Evolutionary conservation across 2,797 vertebrate species (phyloP).

Genomic region (Anableps anableps): DNA sequence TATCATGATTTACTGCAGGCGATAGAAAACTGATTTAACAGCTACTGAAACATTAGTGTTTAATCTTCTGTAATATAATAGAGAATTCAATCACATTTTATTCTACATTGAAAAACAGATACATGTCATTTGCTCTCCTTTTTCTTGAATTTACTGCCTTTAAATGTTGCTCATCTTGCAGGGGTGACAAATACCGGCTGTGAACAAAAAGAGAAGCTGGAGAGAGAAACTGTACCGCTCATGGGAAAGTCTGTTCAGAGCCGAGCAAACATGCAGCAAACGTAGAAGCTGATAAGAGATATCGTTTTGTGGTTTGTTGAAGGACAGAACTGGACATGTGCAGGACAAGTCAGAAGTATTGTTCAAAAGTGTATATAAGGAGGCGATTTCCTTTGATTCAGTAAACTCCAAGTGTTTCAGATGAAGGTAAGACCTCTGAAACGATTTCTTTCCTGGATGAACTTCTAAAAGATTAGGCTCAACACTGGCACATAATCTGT

Average conservation of each 20-base stretch:
- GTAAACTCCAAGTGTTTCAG: background rate
- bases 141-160: background rate
- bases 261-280: background rate
- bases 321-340: background rate
- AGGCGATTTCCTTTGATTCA: background rate
- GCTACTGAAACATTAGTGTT: background rate
- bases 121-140: background rate
- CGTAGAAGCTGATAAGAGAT: background rate
- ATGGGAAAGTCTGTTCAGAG: background rate
- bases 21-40: background rate
- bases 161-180: constrained; percentile 2
- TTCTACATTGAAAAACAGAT: background rate
- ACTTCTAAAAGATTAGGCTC: background rate
- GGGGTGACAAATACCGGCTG: background rate
- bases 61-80: background rate
- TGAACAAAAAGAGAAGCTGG: background rate
- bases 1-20: background rate
- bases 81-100: background rate
- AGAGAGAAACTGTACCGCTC: background rate
- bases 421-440: constrained; percentile 2
- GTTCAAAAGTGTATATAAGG: background rate
- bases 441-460: background rate
- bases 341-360: background rate
- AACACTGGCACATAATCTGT: background rate
- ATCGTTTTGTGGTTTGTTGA: background rate